Base-by-base conservation (phyloP, 2,113 vertebrate genomes). In the Ailuropoda melanoleuca region DNA sequence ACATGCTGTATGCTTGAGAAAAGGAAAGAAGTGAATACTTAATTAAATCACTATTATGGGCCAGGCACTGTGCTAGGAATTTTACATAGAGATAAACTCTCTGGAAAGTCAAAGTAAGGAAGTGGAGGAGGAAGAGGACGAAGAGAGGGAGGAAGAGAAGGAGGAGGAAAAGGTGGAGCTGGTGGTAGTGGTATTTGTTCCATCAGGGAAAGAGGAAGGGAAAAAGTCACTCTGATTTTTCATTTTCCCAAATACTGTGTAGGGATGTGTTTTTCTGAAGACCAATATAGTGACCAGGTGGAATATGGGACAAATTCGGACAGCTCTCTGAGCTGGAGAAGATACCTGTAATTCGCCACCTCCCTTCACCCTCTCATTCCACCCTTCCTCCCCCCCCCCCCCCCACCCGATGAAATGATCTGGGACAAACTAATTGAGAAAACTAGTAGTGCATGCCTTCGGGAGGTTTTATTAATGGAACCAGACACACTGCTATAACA, bases 401-500 rank as follows among this genome's bases (percentile, higher is more conserved):
- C 96, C 97, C 94, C 95, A 81, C 85, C 96, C 62, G 95, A 98
- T 98, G 97, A 98, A 98, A 98, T 98, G 98, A 98, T 98, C 97
- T 97, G 96, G 98, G 98, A 98, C 97, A 98, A 98, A 98, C 97
- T 98, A 98, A 98, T 98, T 98, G 98, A 98, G 97, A 98, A 98
- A 98, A 96, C 97, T 98, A 98, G 97, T 98, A 98, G 97, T 95
- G 97, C 98, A 93, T 98, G 98, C 97, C 98, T 98, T 98, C 93
- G 1, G 97, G 98, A 98, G 97, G 95, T 98, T 98, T 98, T 98
- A 98, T 98, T 98, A 98, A 98, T 98, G 97, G 97, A 98, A 98
- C 94, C 97, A 98, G 98, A 98, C 97, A 98, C 90, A 98, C 90
- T 87, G 98, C 97, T 98, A 97, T 97, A 98, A 97, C 97, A 98